These are phyloP conservation scores for Labrus mixtus DNA, from an alignment of 2,113 vertebrate genomes.

Conservation along the genomic window DNA sequence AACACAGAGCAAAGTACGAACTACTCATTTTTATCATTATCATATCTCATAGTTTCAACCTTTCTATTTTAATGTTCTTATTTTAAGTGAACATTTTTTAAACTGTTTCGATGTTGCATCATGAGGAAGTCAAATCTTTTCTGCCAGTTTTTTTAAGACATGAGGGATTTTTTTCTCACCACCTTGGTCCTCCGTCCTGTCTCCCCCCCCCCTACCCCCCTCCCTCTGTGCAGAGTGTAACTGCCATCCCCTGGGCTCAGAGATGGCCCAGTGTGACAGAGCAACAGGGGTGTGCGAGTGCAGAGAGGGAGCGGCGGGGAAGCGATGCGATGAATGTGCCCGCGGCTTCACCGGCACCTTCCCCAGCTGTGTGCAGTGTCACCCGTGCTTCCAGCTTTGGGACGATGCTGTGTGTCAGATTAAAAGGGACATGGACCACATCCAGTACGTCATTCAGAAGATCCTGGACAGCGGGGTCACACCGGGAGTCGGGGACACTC, in stretches of 20 bases:
- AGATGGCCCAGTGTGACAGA: constrained; percentile 84
- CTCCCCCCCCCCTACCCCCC: background rate
- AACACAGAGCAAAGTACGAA: no score
- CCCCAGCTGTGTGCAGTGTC: constrained; percentile 84
- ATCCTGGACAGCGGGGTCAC: constrained; percentile 74
- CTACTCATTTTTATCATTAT: no score
- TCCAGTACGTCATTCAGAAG: constrained; percentile 59
- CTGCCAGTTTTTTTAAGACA: no score
- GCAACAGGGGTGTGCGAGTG: constrained; percentile 84
- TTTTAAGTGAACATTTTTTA: no score
- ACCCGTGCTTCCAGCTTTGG: constrained; percentile 90
- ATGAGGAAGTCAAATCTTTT: no score
- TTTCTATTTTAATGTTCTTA: no score
- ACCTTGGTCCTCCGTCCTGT: no score
- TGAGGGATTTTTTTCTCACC: no score
- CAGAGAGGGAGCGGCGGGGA: constrained; percentile 77
- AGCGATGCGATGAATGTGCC: constrained; percentile 83
- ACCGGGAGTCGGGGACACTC: constrained; percentile 61
- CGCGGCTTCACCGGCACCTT: constrained; percentile 86
- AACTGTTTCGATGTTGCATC: no score
- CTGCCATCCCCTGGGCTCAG: constrained; percentile 83
- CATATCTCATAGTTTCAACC: no score
- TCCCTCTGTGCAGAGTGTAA: constrained; percentile 82
- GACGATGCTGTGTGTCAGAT: constrained; percentile 80
- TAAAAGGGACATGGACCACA: constrained; percentile 66